These are phyloP conservation scores for Elephas maximus DNA, from an alignment of 2,113 vertebrate genomes.

Conservation along the genomic window DNA sequence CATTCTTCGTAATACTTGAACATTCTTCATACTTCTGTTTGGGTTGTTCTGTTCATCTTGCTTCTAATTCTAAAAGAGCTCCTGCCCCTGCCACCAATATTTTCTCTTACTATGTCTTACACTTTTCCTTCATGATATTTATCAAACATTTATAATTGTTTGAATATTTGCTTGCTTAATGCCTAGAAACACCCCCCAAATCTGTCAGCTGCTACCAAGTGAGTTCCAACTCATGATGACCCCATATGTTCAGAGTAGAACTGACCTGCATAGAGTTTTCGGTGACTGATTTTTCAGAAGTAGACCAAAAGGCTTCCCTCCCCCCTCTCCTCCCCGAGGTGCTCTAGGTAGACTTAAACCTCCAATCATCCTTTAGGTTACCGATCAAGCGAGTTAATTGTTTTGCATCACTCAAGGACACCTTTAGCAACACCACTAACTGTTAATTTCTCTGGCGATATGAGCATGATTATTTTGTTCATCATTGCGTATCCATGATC, in stretches of 20 bases:
- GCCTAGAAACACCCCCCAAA: background rate
- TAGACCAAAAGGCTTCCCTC: too few species aligned
- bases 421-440: background rate
- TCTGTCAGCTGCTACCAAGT: too few species aligned
- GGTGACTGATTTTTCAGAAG: too few species aligned
- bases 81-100: fast-evolving
- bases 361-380: background rate
- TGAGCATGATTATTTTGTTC: background rate
- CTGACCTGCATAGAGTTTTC: too few species aligned
- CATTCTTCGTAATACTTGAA: too few species aligned
- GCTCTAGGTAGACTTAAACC: background rate
- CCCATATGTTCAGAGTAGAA: too few species aligned
- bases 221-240: too few species aligned
- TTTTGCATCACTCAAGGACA: background rate
- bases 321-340: too few species aligned
- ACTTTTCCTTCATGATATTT: background rate
- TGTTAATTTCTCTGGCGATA: background rate
- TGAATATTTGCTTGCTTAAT: background rate
- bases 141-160: background rate
- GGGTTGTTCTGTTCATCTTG: too few species aligned
- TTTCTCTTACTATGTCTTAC: background rate
- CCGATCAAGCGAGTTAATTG: background rate
- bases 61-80: background rate
- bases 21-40: too few species aligned
- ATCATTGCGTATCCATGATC: background rate